A percentile compares a stretch with the other conserved stretches of the same genome.
Evolutionary conservation across 2,888 invertebrate genomes (phyloP).

Genomic region (Acanthosepion lycidas): DNA sequence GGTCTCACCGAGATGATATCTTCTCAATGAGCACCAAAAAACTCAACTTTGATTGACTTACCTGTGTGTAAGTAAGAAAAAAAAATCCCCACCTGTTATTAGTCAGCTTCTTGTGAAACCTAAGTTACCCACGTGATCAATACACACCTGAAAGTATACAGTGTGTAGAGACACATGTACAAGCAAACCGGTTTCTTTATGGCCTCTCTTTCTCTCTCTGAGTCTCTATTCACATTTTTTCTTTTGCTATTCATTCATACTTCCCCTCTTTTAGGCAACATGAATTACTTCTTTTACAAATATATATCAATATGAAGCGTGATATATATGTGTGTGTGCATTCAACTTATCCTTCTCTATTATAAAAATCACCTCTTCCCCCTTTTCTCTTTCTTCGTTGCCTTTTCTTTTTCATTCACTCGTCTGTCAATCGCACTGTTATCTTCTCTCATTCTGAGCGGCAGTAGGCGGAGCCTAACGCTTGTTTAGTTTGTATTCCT

Average conservation of each 20-base stretch:
- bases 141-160: neutral
- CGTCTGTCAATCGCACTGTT: neutral
- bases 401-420: neutral
- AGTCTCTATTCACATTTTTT: neutral
- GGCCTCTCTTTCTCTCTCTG: neutral
- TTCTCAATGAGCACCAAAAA: neutral
- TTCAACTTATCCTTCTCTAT: no score
- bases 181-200: neutral
- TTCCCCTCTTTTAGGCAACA: no score
- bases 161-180: neutral
- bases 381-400: neutral
- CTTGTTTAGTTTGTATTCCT: neutral
- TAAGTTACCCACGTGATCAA: neutral
- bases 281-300: no score
- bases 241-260: neutral
- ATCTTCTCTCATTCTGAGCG: constrained; percentile 9
- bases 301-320: no score
- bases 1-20: neutral
- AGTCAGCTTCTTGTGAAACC: neutral
- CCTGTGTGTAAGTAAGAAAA: neutral
- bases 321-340: no score
- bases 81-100: neutral
- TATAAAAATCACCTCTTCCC: no score
- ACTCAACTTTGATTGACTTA: neutral
- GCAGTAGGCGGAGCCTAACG: neutral